These are phyloP conservation scores for Andrena dorsata DNA, from an alignment of 2,888 invertebrate species.

Conservation along the genomic window DNA sequence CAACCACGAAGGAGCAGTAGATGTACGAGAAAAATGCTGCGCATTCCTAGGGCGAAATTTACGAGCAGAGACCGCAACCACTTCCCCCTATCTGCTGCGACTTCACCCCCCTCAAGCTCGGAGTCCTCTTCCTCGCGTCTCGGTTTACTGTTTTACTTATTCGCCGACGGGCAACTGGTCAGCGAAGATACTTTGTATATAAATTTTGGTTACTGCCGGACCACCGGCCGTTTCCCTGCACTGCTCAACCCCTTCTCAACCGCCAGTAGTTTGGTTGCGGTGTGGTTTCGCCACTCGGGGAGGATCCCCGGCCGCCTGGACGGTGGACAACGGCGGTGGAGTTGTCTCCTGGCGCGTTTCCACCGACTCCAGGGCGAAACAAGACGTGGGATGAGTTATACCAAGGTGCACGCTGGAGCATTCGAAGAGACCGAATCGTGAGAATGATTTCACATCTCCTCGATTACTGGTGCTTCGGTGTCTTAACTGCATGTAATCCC, in stretches of 20 bases:
- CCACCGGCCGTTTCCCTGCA: constrained; percentile 32
- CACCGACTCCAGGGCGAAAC: constrained; percentile 70
- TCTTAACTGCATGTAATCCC: background rate
- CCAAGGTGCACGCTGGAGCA: constrained; percentile 49
- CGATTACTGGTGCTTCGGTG: background rate
- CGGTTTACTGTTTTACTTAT: constrained; percentile 81
- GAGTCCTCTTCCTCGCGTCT: constrained; percentile 45
- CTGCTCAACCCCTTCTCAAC: constrained; percentile 37
- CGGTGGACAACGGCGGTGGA: constrained; percentile 58
- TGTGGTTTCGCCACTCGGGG: constrained; percentile 63
- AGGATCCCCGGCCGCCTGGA: constrained; percentile 26
- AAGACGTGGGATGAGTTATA: constrained; percentile 75
- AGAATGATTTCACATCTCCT: background rate
- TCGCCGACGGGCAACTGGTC: constrained; percentile 73
- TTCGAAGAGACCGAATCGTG: constrained; percentile 5
- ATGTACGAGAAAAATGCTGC: constrained; percentile 73
- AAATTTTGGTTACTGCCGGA: constrained; percentile 79
- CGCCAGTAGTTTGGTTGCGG: constrained; percentile 51
- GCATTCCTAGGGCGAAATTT: constrained; percentile 77
- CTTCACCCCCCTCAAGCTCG: constrained; percentile 39
- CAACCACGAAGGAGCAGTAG: background rate
- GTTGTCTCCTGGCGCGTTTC: constrained; percentile 73
- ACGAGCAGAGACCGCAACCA: constrained; percentile 77
- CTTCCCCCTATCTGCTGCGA: constrained; percentile 42
- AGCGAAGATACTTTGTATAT: constrained; percentile 83